phyloP scores from a whole-genome alignment of 2,113 vertebrate genomes.

The Saccopteryx bilineata region DNA sequence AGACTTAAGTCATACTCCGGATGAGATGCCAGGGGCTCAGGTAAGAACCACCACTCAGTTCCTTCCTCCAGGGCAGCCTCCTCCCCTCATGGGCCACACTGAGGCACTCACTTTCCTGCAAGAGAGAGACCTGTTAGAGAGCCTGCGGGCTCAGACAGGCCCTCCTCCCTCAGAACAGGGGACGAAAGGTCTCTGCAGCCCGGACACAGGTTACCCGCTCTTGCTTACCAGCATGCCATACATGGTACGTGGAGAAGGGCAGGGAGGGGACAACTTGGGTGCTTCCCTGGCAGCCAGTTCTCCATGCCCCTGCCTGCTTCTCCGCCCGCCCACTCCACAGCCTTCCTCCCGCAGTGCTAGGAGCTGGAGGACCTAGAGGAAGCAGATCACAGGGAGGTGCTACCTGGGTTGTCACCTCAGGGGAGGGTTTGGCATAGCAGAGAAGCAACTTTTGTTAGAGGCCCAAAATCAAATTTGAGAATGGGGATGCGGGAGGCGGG shows the following conservation, averaged over 20 bases:
- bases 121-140: not conserved
- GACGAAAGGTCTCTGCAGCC: not conserved
- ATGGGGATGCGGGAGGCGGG: accelerated
- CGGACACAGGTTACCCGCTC: not conserved
- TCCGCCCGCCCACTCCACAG: not conserved
- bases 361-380: conserved; percentile 29
- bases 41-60: not conserved
- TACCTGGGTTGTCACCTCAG: not conserved
- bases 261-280: not conserved
- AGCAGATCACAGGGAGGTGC: conserved; percentile 66
- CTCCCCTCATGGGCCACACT: accelerated
- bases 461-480: not conserved
- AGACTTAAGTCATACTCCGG: accelerated
- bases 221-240: not conserved
- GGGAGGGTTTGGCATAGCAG: not conserved
- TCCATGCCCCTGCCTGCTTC: not conserved
- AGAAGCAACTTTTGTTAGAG: not conserved
- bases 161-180: not conserved
- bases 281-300: not conserved
- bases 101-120: not conserved
- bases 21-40: not conserved
- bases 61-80: not conserved
- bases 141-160: not conserved
- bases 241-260: accelerated
- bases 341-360: not conserved